Conservation (phyloP, 2,797 vertebrate genomes). For the Lithobates pipiens region DNA sequence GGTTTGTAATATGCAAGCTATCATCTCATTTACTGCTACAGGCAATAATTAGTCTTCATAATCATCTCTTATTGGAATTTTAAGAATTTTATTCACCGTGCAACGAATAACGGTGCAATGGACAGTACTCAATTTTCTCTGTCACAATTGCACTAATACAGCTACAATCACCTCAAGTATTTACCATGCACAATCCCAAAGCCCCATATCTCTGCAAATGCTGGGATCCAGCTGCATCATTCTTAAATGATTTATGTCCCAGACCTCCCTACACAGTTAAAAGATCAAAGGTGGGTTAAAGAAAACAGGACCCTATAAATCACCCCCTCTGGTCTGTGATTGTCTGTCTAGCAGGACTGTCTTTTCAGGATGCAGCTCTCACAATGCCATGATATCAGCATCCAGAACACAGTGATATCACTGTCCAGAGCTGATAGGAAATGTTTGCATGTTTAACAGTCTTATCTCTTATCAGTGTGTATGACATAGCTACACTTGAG, state of each 20-base stretch:
- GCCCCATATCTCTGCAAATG: slow-evolving; percentile 15
- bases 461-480: slow-evolving; percentile 57
- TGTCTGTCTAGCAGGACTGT: slow-evolving; percentile 33
- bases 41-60: not conserved
- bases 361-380: slow-evolving; percentile 44
- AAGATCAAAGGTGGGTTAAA: slow-evolving; percentile 56
- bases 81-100: not conserved
- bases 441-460: slow-evolving; percentile 53
- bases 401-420: slow-evolving; percentile 46
- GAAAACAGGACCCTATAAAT: slow-evolving; percentile 57
- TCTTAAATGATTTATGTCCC: slow-evolving; percentile 40
- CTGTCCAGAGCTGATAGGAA: slow-evolving; percentile 50
- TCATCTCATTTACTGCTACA: not conserved
- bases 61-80: not conserved
- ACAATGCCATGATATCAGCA: not conserved
- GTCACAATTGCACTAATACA: too few species aligned
- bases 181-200: not conserved
- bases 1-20: not conserved
- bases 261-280: slow-evolving; percentile 37
- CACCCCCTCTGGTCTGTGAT: slow-evolving; percentile 47
- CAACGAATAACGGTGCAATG: too few species aligned
- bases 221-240: slow-evolving; percentile 21
- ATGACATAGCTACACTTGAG: slow-evolving; percentile 40
- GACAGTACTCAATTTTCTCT: too few species aligned
- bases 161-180: too few species aligned